A percentile compares a stretch with the other conserved stretches of the same genome.
phyloP scores from a whole-genome alignment of 2,113 vertebrate species.

The Kobus ellipsiprymnus region DNA sequence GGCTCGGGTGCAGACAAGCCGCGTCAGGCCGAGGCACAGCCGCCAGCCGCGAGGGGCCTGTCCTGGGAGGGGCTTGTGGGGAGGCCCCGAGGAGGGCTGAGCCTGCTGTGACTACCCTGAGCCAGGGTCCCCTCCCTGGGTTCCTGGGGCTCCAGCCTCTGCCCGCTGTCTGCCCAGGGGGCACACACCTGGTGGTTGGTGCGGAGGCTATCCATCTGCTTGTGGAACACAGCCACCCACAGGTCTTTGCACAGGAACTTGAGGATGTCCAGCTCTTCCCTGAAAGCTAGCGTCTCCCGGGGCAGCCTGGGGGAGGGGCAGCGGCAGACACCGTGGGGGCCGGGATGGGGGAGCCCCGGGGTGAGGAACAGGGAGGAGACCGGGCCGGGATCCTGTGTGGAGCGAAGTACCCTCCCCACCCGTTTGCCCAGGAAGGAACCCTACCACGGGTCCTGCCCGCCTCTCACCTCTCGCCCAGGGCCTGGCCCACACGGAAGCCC shows the following conservation, averaged over 20 bases:
- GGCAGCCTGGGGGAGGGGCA: slow-evolving; percentile 78
- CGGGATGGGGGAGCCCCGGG: background rate
- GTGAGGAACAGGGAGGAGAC: background rate
- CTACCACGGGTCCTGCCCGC: background rate
- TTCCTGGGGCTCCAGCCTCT: fast-evolving
- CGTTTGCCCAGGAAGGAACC: background rate
- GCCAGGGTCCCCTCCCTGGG: background rate
- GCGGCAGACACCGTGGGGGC: background rate
- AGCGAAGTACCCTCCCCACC: background rate
- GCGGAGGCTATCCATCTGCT: slow-evolving; percentile 88
- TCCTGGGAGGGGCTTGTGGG: background rate
- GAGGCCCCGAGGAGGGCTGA: fast-evolving
- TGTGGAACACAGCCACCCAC: slow-evolving; percentile 86
- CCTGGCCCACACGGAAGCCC: slow-evolving; percentile 91
- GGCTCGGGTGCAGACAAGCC: background rate
- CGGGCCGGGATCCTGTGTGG: background rate
- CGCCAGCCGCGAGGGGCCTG: fast-evolving
- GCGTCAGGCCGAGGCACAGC: fast-evolving
- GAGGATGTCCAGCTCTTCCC: slow-evolving; percentile 88
- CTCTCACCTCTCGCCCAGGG: slow-evolving; percentile 87
- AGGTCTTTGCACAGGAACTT: slow-evolving; percentile 92
- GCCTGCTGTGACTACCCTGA: fast-evolving
- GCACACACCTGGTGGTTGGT: slow-evolving; percentile 89
- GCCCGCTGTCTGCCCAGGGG: fast-evolving
- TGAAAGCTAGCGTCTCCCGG: slow-evolving; percentile 84